Conservation (phyloP, 2,113 vertebrate genomes). For the Polypterus senegalus region DNA sequence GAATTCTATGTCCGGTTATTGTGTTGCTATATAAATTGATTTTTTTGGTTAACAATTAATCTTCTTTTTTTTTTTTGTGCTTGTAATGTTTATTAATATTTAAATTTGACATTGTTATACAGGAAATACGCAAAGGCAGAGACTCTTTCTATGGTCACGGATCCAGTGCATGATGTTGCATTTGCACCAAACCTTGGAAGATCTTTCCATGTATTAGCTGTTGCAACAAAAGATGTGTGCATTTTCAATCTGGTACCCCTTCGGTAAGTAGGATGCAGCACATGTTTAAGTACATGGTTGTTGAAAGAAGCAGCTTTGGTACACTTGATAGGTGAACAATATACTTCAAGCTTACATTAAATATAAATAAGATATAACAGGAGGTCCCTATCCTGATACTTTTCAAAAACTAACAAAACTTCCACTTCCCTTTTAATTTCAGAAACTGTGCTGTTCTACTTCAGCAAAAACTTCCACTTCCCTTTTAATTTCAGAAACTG, state of each 20-base stretch:
- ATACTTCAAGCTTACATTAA: too few relatives aligned
- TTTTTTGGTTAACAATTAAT: not conserved
- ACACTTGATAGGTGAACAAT: too few relatives aligned
- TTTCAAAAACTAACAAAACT: not conserved
- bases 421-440: not conserved
- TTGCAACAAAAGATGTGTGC: conserved; percentile 91
- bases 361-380: too few relatives aligned
- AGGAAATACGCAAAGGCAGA: conserved; percentile 96
- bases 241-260: conserved; percentile 90
- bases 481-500: too few relatives aligned
- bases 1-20: not conserved
- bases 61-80: conserved; percentile 4
- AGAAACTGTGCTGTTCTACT: too few relatives aligned
- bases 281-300: conserved; percentile 8
- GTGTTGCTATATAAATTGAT: not conserved
- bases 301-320: not conserved
- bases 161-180: conserved; percentile 86
- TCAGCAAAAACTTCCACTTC: not conserved
- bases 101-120: not conserved
- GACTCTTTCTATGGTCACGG: conserved; percentile 84
- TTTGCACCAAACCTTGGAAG: conserved; percentile 96
- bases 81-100: not conserved
- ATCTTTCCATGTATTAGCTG: conserved; percentile 89
- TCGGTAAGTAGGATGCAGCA: conserved; percentile 50
- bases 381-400: too few relatives aligned